Evolutionary conservation across 1,140 invertebrate genomes (phyloP), one percentile per base, ranked within the genome.

Genomic region (Lasaia peninsularis): DNA sequence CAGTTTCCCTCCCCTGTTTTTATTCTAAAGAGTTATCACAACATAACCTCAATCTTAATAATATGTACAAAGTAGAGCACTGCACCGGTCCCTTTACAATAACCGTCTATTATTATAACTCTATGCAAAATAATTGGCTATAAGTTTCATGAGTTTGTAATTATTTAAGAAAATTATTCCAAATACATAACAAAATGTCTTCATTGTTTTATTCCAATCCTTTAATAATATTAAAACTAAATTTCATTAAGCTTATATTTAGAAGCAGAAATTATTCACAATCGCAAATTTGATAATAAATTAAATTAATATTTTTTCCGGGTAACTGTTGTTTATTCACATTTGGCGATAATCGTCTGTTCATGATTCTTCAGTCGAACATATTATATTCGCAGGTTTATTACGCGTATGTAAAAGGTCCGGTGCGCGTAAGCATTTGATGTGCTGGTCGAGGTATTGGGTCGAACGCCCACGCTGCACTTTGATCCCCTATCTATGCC

Each of bases 401-500:
- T 76, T 75, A 65, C 66, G 60, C 59, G 60, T 66, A 59, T 69
- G 63, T 69, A 71, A 75, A 79, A 82, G 77, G 76, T 70, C 68
- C 75, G 71, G 63, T 70, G 71, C 73, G 75, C 67, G 75, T 73
- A 70, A 68, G 74, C 77, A 72, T 68, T 63, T 66, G 58, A 74
- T 76, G 66, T 67, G 76, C 69, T 65, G 73, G 61, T 70, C 66
- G 72, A 70, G 82, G 85, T 88, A 86, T 88, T 85, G 71, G 83
- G 83, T 83, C 85, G 76, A 67, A 71, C 81, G 86, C 83, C 86
- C 78, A 86, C 83, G 77, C 79, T 69, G 81, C 80, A 86, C 83
- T 88, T 86, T 86, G 86, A 84, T 86, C 83, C 83, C 75, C 72
- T 75, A 79, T 86, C 83, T 78, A 88, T 88, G 86, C 86, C 86